A percentile compares a stretch with the other conserved stretches of the same genome.
phyloP scores from a whole-genome alignment of 2,797 vertebrate genomes.

The Falco columbarius region DNA sequence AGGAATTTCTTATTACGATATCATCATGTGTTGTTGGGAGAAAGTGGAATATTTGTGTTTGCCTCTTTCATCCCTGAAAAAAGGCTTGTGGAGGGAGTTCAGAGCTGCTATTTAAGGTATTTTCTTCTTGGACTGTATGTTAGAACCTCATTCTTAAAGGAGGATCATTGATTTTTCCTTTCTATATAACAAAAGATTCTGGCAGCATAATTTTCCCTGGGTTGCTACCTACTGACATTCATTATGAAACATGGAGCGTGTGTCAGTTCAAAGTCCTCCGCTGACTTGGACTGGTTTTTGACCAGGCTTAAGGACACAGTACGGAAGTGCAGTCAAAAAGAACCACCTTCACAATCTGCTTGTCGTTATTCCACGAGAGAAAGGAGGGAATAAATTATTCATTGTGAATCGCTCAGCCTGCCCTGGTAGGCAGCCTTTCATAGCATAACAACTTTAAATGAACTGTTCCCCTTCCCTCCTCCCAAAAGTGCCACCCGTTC shows the following conservation, averaged over 20 bases:
- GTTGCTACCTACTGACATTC: background rate
- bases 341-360: background rate
- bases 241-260: background rate
- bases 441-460: conserved; percentile 1
- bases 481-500: background rate
- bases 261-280: background rate
- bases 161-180: background rate
- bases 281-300: background rate
- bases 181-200: background rate
- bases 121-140: background rate
- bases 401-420: conserved; percentile 23
- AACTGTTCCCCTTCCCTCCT: background rate
- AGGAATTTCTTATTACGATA: background rate
- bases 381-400: conserved; percentile 48
- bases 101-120: background rate
- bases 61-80: background rate
- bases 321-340: background rate
- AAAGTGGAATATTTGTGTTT: background rate
- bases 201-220: background rate
- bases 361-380: background rate
- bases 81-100: background rate
- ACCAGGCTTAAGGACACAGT: background rate
- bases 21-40: background rate
- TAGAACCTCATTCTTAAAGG: background rate
- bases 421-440: background rate